Base-by-base conservation (phyloP, 2,797 vertebrate species). In the Nothura maculosa region DNA sequence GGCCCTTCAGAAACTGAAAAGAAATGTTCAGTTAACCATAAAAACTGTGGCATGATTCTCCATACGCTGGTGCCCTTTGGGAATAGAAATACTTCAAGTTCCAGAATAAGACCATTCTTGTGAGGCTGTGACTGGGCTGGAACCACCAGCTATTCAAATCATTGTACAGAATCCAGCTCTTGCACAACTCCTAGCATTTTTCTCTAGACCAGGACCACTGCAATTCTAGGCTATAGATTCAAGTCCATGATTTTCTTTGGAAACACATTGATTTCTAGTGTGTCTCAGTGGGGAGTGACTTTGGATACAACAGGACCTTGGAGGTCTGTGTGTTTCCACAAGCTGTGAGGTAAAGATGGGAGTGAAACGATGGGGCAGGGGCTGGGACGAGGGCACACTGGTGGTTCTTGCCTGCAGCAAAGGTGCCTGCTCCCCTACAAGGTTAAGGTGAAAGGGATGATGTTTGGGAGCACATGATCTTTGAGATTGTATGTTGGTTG, bases 21-120 rank as follows among this genome's bases (percentile, higher is more conserved):
- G 63, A 96, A 96, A 81, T 89, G 85, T 90, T 91, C 89, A 92
- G 60, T 94, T 95, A 91, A 86, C 91, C 92, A 86, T 93, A 92
- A 93, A 95, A 95, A 87, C 67, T 40, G 75, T 93, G 89, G 67
- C 81, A 77, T 20, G 48, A 79, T 93, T 93, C 88, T 88, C 78
- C 81, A 86, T 93, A 84, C n/a, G 16, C 80, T 48, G 24, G 4
- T 88, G 75, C 28, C 88, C 48, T 81, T 81, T 86, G 92, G 91
- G 87, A 95, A 64, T 61, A 90, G 77, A 92, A 95, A 91, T 82
- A 67, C 77, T 91, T 68, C 43, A 77, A 62, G 61, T 83, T 91
- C 52, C 77, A 90, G 91, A 86, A 36, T 86, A 81, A 82, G 63
- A 27, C 74, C 60, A 67, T 86, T 85, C 81, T 92, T 93, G 81